A percentile compares a stretch with the other conserved stretches of the same genome.
Conservation (phyloP, 2,113 vertebrate genomes). For the Anguilla japonica region DNA sequence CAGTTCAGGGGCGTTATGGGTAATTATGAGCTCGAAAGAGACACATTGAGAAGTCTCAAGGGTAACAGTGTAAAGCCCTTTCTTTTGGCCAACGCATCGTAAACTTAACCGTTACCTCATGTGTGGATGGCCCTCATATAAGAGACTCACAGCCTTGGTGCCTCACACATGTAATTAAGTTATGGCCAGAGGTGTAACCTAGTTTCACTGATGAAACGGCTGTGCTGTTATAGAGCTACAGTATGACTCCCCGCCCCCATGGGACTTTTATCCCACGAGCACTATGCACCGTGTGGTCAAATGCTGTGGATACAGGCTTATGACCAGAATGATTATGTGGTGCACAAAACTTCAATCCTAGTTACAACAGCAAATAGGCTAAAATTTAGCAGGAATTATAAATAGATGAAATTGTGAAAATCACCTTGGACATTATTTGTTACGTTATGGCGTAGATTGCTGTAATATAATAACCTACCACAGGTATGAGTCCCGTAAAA, state of each 20-base stretch:
- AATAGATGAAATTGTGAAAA: neutral
- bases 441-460: too few relatives aligned
- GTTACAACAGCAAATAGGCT: neutral
- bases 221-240: neutral
- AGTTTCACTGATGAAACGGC: neutral
- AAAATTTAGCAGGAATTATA: neutral
- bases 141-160: neutral
- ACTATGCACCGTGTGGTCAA: neutral
- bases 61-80: neutral
- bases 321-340: neutral
- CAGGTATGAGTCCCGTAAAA: neutral
- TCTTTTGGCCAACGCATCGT: neutral
- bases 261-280: neutral
- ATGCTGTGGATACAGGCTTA: neutral
- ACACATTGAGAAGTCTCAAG: neutral
- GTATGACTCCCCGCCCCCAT: neutral
- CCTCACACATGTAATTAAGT: neutral
- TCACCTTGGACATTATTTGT: neutral
- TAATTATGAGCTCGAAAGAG: neutral
- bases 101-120: neutral
- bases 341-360: neutral
- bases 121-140: neutral
- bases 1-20: neutral
- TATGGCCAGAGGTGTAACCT: neutral
- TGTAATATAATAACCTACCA: neutral